Conservation (phyloP, 1,140 invertebrate species). For the Gonatopus flavifemur region DNA sequence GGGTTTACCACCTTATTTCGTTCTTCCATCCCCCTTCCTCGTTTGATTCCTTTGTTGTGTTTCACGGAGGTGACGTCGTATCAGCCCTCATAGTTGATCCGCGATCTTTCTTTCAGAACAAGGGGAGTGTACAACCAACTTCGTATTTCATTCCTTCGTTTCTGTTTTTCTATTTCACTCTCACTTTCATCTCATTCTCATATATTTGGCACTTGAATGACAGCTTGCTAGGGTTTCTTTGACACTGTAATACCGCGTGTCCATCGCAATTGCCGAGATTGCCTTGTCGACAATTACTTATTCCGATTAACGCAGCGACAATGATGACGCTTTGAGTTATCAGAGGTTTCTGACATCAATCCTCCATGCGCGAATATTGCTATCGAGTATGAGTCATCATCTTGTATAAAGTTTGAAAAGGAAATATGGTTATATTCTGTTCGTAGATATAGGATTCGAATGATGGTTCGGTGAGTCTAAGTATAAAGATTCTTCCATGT, state of each 20-base stretch:
- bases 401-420: too few species aligned
- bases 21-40: slow-evolving; percentile 5
- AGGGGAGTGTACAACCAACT: too few species aligned
- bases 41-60: slow-evolving; percentile 11
- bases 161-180: slow-evolving; percentile 4
- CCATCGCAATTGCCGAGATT: slow-evolving; percentile 35
- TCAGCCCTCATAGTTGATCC: neutral
- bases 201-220: slow-evolving; percentile 46
- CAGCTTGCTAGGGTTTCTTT: slow-evolving; percentile 40
- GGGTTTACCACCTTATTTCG: too few species aligned
- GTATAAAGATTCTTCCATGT: too few species aligned
- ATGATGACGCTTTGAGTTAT: too few species aligned
- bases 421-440: too few species aligned
- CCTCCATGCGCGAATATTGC: too few species aligned
- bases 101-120: slow-evolving; percentile 13
- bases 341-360: too few species aligned
- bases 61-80: slow-evolving; percentile 11
- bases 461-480: too few species aligned
- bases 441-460: too few species aligned
- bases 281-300: slow-evolving; percentile 36
- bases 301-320: slow-evolving; percentile 23
- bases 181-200: slow-evolving; percentile 12
- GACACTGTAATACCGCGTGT: slow-evolving; percentile 31
- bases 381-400: too few species aligned
- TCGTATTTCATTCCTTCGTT: neutral